Evolutionary conservation across 2,888 invertebrate genomes (phyloP), one percentile per base, ranked within the genome.

Genomic region (Plebejus argus): DNA sequence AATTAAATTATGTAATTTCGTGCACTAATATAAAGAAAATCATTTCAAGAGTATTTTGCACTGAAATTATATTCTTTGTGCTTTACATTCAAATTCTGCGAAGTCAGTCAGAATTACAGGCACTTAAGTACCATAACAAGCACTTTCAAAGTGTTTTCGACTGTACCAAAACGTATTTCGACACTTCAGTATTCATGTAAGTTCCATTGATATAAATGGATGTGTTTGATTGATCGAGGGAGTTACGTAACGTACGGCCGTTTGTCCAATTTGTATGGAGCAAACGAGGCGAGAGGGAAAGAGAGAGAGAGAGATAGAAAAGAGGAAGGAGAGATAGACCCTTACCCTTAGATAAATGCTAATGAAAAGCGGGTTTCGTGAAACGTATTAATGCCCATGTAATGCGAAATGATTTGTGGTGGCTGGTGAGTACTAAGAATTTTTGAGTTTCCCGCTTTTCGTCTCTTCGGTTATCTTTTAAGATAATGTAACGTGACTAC

Each of bases 281-380:
- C 87, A 86, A 90, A 90, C 87, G 88, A 80, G 85, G 85, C 86
- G 85, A 84, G 79, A 82, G 85, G 85, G 78, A 23, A 23, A 12
- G 28, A 66, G 28, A 66, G 20, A 66, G 20, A 88, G 89, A 90
- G 90, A 89, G 90, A 91, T 53, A 18, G 53, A 18, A 18, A 4
- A 53, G 45, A 45, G 45, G 10, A 39, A 39, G 39, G 10, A 45
- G 10, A 45, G 45, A 45, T 20, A 58, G n/a, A 58, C 58, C 58
- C 58, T 58, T 58, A 53, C 53, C 53, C 53, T 53, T 53, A 53
- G 58, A 58, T 58, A 58, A 92, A 91, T 91, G 90, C 88, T 91
- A 91, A 91, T 92, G 90, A 90, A 91, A 90, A 86, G 86, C 84
- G 86, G 84, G 86, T 86, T 89, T 86, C 87, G 87, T 83, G 82